phyloP scores from a whole-genome alignment of 2,797 vertebrate species.

The Prionace glauca region DNA sequence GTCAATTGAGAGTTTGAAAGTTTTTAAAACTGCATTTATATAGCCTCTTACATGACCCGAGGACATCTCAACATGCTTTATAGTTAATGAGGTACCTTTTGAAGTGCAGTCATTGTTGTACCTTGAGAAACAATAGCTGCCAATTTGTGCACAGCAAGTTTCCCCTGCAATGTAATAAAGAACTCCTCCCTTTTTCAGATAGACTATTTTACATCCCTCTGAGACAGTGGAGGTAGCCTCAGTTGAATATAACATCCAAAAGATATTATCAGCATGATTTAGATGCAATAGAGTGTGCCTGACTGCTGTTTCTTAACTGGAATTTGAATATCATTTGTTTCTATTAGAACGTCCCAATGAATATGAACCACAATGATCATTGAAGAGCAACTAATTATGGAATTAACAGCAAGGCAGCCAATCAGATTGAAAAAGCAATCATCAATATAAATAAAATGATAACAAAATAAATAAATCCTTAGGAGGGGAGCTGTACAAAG shows the following conservation, averaged over 20 bases:
- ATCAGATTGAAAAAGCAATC: not conserved
- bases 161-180: not conserved
- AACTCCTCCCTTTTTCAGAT: not conserved
- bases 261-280: not conserved
- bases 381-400: not conserved
- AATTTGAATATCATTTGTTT: not conserved
- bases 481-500: too few species aligned
- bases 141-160: too few species aligned
- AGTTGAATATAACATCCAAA: not conserved
- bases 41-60: not conserved
- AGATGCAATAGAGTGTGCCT: not conserved
- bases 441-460: not conserved
- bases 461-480: not conserved
- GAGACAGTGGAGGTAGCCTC: not conserved
- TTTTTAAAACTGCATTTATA: not conserved
- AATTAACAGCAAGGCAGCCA: not conserved
- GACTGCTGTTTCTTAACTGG: not conserved
- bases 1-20: not conserved
- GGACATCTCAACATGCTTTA: too few species aligned
- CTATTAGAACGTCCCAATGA: not conserved
- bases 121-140: too few species aligned
- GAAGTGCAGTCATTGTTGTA: too few species aligned
- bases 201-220: not conserved
- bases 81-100: too few species aligned
- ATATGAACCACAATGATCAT: not conserved